phyloP scores from a whole-genome alignment of 1,140 invertebrate species.

The Ganaspis sp. region DNA sequence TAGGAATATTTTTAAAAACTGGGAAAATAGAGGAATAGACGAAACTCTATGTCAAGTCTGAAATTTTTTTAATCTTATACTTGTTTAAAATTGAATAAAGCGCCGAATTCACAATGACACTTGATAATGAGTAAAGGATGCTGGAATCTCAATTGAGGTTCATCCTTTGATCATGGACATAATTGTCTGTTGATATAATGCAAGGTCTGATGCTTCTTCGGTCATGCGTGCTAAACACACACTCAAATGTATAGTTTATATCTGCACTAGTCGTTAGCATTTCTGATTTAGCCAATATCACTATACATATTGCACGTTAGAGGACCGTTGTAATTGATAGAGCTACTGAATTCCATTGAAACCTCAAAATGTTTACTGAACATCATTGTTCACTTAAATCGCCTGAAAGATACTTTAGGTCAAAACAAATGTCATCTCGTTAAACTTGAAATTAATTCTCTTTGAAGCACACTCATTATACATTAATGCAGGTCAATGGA shows the following conservation, averaged over 20 bases:
- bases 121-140: background rate
- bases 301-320: slow-evolving; percentile 14
- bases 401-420: background rate
- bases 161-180: slow-evolving; percentile 40
- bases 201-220: slow-evolving; percentile 26
- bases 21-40: no score
- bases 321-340: background rate
- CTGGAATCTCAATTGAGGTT: background rate
- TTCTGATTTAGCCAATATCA: slow-evolving; percentile 18
- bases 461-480: background rate
- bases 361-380: slow-evolving; percentile 12
- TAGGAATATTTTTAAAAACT: no score
- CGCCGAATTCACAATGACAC: background rate
- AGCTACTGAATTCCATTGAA: background rate
- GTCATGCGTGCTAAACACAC: background rate
- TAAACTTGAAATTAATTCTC: background rate
- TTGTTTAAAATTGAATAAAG: no score
- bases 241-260: background rate
- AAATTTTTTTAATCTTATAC: no score
- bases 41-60: no score
- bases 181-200: slow-evolving; percentile 1
- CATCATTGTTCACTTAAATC: background rate
- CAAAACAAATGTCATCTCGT: slow-evolving; percentile 1
- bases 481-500: no score
- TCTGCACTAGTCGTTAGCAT: background rate